phyloP scores from a whole-genome alignment of 2,113 vertebrate genomes.

The Spea bombifrons region DNA sequence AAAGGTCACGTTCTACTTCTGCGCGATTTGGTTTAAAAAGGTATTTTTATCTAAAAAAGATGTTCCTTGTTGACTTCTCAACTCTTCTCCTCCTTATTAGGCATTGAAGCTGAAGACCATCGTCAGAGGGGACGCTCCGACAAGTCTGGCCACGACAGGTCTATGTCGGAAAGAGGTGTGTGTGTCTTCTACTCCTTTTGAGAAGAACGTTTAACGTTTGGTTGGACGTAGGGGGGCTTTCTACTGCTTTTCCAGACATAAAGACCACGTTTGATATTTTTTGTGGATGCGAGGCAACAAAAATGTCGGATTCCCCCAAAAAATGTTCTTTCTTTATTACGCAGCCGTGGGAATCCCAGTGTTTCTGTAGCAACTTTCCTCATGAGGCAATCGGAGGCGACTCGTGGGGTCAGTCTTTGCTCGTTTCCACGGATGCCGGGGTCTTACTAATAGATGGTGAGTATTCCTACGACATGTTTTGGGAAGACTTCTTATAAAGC shows the following conservation, averaged over 20 bases:
- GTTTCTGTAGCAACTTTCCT: constrained; percentile 90
- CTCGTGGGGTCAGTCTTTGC: constrained; percentile 92
- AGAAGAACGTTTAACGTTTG: too few relatives aligned
- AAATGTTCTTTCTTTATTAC: constrained; percentile 37
- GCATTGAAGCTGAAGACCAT: constrained; percentile 95
- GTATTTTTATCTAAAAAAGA: too few relatives aligned
- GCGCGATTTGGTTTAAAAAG: too few relatives aligned
- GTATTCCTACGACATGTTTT: constrained; percentile 43
- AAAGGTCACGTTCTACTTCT: too few relatives aligned
- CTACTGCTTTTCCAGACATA: too few relatives aligned
- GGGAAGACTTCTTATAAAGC: too few relatives aligned
- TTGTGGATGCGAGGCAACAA: too few relatives aligned
- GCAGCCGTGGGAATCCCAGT: constrained; percentile 96
- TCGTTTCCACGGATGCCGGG: constrained; percentile 89
- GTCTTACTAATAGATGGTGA: constrained; percentile 84
- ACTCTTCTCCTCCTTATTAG: constrained; percentile 60
- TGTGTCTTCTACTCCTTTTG: background rate
- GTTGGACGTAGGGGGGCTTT: too few relatives aligned
- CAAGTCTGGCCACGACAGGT: constrained; percentile 82
- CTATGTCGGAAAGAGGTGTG: constrained; percentile 93
- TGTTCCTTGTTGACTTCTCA: too few relatives aligned
- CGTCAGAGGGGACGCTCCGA: constrained; percentile 86
- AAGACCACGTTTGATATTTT: too few relatives aligned
- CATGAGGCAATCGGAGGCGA: constrained; percentile 89
- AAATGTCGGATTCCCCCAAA: too few relatives aligned